Evolutionary conservation across 1,140 invertebrate genomes (phyloP), one percentile per base, ranked within the genome.

Genomic region (Brachionus angularis): DNA sequence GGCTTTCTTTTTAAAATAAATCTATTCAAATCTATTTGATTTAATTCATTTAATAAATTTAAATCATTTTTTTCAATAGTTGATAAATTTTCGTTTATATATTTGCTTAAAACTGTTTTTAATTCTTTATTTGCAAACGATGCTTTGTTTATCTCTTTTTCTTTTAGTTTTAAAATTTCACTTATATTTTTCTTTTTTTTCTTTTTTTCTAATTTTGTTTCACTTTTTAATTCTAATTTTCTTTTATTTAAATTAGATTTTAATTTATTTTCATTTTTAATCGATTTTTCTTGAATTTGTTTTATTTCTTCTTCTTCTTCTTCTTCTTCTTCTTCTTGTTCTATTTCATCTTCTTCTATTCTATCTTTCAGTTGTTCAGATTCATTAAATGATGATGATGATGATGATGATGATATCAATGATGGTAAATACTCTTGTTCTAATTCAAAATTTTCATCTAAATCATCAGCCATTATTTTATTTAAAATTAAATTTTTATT

Each of bases 391-490:
- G n/a, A n/a, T n/a, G n/a, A n/a, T n/a, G n/a, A n/a, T n/a, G n/a
- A n/a, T n/a, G n/a, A n/a, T n/a, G n/a, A n/a, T n/a, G n/a, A n/a
- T n/a, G n/a, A n/a, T n/a, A n/a, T n/a, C n/a, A n/a, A n/a, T 23
- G 8, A 12, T 2, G 53, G 33, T 23, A 58, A 42, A 39, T 39
- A 58, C 10, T 50, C 42, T 27, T 46, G 39, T 12, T 67, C 62
- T 2, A 67, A 14, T 36, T 33, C 16, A 23, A 33, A 67, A 29
- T 67, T 67, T 36, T 67, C 62, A 36, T 47, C 62, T 50, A 67
- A 47, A 67, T 67, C 62, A 33, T 67, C 62, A 7, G 62, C 62
- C 62, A 67, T 67, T 36, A n/a, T n/a, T n/a, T n/a, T n/a, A n/a
- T n/a, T n/a, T n/a, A n/a, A n/a, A n/a, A n/a, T n/a, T n/a, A n/a